Evolutionary conservation across 2,113 vertebrate species (phyloP).

Genomic region (Trachemys scripta): DNA sequence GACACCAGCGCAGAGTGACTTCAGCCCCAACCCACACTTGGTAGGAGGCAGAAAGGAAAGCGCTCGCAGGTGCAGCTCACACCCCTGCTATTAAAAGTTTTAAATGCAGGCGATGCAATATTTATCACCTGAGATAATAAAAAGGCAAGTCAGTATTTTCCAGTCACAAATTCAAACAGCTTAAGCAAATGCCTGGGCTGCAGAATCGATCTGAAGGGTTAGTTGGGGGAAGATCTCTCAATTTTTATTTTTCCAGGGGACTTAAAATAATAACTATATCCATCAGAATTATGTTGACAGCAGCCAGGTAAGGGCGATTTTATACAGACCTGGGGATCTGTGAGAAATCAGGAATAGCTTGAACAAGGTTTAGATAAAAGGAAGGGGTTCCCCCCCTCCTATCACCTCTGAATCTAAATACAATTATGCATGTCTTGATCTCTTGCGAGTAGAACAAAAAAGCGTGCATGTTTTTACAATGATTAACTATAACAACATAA

Average conservation of each 20-base stretch:
- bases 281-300: not conserved
- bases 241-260: not conserved
- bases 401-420: not conserved
- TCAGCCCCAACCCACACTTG: not conserved
- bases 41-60: not conserved
- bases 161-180: constrained; percentile 68
- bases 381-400: not conserved
- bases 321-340: not conserved
- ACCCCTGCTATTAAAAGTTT: constrained; percentile 76
- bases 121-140: constrained; percentile 81
- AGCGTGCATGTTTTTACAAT: constrained; percentile 67
- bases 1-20: not conserved
- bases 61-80: constrained; percentile 48
- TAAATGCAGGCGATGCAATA: constrained; percentile 80
- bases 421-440: constrained; percentile 52
- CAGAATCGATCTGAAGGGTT: not conserved
- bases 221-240: not conserved
- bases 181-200: constrained; percentile 37
- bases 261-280: not conserved
- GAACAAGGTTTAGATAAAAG: not conserved
- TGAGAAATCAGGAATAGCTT: not conserved
- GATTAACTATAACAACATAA: constrained; percentile 81
- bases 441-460: constrained; percentile 29
- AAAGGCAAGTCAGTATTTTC: constrained; percentile 69
- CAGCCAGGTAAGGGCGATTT: constrained; percentile 47